Evolutionary conservation across 2,888 invertebrate species (phyloP), one percentile per base, ranked within the genome.

Genomic region (Lithodes maja): DNA sequence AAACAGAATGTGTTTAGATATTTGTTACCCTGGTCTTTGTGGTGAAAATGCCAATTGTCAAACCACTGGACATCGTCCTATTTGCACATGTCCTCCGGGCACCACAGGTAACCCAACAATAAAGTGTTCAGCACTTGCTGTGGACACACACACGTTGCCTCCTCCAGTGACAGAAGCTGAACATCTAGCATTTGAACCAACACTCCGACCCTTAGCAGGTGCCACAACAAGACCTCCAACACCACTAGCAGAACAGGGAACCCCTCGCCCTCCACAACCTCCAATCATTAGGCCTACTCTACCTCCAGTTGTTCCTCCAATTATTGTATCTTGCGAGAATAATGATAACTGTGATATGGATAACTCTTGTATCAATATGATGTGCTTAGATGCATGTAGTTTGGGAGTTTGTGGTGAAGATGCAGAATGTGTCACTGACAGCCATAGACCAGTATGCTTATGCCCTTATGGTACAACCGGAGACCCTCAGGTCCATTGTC

Each of bases 381-480:
- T 94, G 92, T 98, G 98, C 93, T 94, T 95, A 78, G 96, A 96
- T 93, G 97, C 97, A 3, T 98, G 98, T 93, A 95, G 96, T 0
- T 80, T 86, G 17, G 97, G 97, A 54, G 75, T 84, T n/a, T 98
- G 98, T 92, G 97, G 97, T 3, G 94, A 95, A 86, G 97, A 97
- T 93, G 96, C 97, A 0, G 96, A 96, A 87, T 98, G 98, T 93
- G 95, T 96, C 90, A 96, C 96, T 0, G 96, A 96, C 93, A 94
- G 96, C 90, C 98, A 98, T 84, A 68, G 87, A 52, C 88, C 91
- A 75, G 83, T 92, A 5, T 92, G 92, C 80, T n/a, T 91, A 5
- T 98, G 98, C 93, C 96, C 98, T 93, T 95, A 96, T 85, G 97
- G 97, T 5, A 97, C 96, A 3, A 96, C 95, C 84, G 98, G 98